Base-by-base conservation (phyloP, 2,797 vertebrate genomes). In the Crenuchus spilurus region DNA sequence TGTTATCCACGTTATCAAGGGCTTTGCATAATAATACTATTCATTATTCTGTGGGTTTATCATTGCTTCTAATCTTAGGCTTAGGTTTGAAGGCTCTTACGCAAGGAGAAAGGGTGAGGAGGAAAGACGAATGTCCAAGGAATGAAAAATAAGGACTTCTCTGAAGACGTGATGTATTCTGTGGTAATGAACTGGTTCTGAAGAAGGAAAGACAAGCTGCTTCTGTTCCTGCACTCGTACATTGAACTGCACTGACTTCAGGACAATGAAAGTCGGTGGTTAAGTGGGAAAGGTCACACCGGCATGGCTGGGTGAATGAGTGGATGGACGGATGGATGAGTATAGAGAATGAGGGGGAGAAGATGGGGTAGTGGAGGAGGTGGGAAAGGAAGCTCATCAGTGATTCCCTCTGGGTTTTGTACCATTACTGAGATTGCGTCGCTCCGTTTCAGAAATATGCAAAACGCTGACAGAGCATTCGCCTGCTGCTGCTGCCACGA, bases 401-500 rank as follows among this genome's bases (percentile, higher is more conserved):
- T 74, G 79, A 83, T 79, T 84, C 80, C 80, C 74, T 37, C 41
- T 70, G 66, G 74, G 75, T 86, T 83, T 84, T 75, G 66, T 75
- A 84, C 89, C 89, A 87, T 91, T 88, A 87, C 88, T 63, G 84
- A 77, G 54, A 90, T 86, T 84, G 85, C 88, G 88, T 86, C 87
- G 83, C 28, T 18, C 89, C 90, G 85, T 89, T 92, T 92, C 80
- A 90, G 90, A 86, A 92, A 92, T 92, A 92, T 93, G 91, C 89
- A 93, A 92, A 92, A 89, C 57, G 92, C 92, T 93, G 92, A 93
- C 89, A 82, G 89, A 90, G 92, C 92, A 90, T 91, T 91, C 90
- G 91, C 91, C 92, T 92, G 91, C 92, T 92, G 92, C 89, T 89
- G 88, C 91, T 90, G 52, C 61, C 63, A 22, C 88, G 90, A 93